Conservation (phyloP, 1,140 invertebrate species). For the Penaeus vannamei region DNA sequence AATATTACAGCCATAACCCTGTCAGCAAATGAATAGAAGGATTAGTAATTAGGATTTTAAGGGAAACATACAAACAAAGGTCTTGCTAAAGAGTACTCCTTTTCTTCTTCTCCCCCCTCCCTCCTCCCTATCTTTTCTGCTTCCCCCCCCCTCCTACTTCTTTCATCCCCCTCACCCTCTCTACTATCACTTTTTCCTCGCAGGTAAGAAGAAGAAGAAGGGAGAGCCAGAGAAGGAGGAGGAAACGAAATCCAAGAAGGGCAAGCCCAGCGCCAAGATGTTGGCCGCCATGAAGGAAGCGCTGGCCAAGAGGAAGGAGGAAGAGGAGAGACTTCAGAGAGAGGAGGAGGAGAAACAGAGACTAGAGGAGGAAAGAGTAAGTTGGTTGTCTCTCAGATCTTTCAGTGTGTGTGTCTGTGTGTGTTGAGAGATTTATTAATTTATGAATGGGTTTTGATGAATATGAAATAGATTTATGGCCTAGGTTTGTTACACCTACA, state of each 20-base stretch:
- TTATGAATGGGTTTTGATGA: too few relatives aligned
- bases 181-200: neutral
- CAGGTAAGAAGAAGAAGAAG: constrained; percentile 68
- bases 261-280: constrained; percentile 82
- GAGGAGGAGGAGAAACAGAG: constrained; percentile 86
- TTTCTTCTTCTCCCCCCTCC: too few relatives aligned
- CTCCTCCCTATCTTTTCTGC: too few relatives aligned
- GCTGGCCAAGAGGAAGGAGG: constrained; percentile 88
- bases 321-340: constrained; percentile 83
- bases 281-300: constrained; percentile 92
- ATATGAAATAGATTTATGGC: too few relatives aligned
- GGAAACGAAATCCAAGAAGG: constrained; percentile 72
- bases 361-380: constrained; percentile 87
- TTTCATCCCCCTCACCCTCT: too few relatives aligned
- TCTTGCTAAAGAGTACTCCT: neutral
- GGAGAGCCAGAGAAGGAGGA: constrained; percentile 72
- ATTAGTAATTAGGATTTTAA: neutral
- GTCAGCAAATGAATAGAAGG: too few relatives aligned
- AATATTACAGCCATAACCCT: too few relatives aligned
- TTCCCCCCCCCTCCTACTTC: too few relatives aligned
- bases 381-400: constrained; percentile 47
- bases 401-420: too few relatives aligned
- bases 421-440: too few relatives aligned
- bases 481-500: too few relatives aligned
- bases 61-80: neutral